Percentiles rank a stretch among this genome's conserved stretches.
Conservation (phyloP, 2,797 vertebrate genomes). For the Coendou prehensilis region DNA sequence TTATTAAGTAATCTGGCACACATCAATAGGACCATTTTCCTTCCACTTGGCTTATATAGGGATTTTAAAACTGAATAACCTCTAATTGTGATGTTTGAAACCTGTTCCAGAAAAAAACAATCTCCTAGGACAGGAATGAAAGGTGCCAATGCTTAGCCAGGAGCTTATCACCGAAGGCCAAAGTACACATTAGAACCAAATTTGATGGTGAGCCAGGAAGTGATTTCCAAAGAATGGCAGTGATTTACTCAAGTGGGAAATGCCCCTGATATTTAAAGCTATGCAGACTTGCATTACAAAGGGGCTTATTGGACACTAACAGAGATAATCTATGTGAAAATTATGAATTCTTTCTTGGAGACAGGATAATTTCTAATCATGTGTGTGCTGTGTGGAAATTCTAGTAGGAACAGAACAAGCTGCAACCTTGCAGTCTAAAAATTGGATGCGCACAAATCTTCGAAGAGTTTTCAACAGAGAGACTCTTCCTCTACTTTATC, state of each 20-base stretch:
- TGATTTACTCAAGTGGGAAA: slow-evolving; percentile 41
- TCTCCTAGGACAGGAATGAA: background rate
- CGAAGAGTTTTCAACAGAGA: background rate
- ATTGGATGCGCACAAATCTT: background rate
- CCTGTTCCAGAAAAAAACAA: slow-evolving; percentile 11
- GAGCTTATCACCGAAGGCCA: slow-evolving; percentile 52
- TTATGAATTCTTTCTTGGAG: background rate
- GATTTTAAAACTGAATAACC: slow-evolving; percentile 64
- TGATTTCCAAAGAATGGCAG: slow-evolving; percentile 18
- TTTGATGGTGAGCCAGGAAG: background rate
- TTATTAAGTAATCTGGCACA: slow-evolving; percentile 66
- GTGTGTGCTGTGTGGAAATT: background rate
- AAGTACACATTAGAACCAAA: background rate
- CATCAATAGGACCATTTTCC: background rate
- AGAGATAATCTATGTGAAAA: background rate
- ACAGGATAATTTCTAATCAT: background rate
- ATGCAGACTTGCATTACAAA: background rate
- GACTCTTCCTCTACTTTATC: background rate
- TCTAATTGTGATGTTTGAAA: slow-evolving; percentile 71
- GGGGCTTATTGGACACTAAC: background rate
- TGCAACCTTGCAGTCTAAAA: background rate
- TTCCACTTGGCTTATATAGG: slow-evolving; percentile 50
- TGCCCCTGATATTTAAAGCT: background rate
- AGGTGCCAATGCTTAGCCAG: background rate
- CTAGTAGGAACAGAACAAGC: background rate